A percentile compares a stretch with the other conserved stretches of the same genome.
phyloP scores from a whole-genome alignment of 2,797 vertebrate species.

The Cheirogaleus major region DNA sequence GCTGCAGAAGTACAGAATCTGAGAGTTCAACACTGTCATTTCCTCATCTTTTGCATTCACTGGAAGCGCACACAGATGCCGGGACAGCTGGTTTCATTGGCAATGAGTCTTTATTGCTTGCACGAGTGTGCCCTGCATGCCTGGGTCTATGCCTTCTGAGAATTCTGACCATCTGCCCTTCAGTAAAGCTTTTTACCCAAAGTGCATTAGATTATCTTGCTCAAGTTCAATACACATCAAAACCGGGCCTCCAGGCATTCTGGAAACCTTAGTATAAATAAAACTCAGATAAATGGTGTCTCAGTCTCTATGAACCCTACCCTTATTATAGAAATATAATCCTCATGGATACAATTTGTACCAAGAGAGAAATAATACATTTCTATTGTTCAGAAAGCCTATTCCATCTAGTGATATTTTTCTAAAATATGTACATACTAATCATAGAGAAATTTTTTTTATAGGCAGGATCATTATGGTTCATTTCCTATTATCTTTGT shows the following conservation, averaged over 20 bases:
- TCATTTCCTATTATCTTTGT: conserved; percentile 58
- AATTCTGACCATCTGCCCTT: conserved; percentile 77
- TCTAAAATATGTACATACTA: conserved; percentile 58
- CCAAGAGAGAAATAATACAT: background rate
- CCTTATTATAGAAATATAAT: conserved; percentile 33
- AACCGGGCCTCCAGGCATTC: background rate
- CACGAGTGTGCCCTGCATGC: conserved; percentile 41
- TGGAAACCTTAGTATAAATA: conserved; percentile 52
- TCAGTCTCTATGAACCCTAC: background rate
- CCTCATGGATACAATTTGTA: background rate
- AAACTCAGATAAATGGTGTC: background rate
- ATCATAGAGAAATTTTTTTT: conserved; percentile 51
- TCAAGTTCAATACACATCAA: conserved; percentile 27
- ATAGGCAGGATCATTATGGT: conserved; percentile 44
- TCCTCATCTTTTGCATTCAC: conserved; percentile 48
- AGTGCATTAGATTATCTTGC: conserved; percentile 50
- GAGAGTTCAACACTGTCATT: conserved; percentile 2
- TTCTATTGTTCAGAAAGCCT: conserved; percentile 45
- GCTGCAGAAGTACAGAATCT: background rate
- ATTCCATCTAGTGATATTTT: conserved; percentile 32
- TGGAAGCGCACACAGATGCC: conserved; percentile 67
- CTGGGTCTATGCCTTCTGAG: conserved; percentile 64
- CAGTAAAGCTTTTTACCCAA: conserved; percentile 43
- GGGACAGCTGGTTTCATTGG: conserved; percentile 72
- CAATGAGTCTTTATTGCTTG: conserved; percentile 70